Evolutionary conservation across 1,140 invertebrate species (phyloP).

Genomic region (Melanaphis sacchari): DNA sequence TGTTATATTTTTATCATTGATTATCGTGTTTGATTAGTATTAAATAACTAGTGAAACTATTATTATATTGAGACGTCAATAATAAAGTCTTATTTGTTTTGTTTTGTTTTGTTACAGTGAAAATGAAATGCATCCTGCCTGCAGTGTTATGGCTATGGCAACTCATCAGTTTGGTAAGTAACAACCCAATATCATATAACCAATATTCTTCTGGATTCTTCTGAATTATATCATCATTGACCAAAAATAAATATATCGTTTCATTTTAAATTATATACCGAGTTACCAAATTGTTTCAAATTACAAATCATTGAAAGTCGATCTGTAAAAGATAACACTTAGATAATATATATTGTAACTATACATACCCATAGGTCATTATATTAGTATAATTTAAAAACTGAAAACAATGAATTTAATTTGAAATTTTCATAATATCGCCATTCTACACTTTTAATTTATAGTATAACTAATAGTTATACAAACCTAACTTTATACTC

Average conservation of each 20-base stretch:
- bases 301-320: neutral
- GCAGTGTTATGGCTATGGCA: conserved; percentile 53
- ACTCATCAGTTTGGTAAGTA: conserved; percentile 46
- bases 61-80: neutral
- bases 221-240: neutral
- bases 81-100: conserved; percentile 16
- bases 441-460: neutral
- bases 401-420: neutral
- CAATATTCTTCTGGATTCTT: neutral
- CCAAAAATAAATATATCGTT: neutral
- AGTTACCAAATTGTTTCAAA: neutral
- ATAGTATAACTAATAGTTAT: neutral
- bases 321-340: neutral
- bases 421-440: neutral
- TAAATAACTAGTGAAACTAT: conserved; percentile 7
- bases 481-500: neutral
- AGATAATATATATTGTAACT: neutral
- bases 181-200: neutral
- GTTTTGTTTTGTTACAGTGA: conserved; percentile 48
- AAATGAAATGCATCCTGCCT: conserved; percentile 48
- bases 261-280: neutral
- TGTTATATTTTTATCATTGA: neutral
- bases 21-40: neutral
- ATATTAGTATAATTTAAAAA: neutral
- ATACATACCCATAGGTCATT: neutral